Evolutionary conservation across 2,797 vertebrate genomes (phyloP), one percentile per base, ranked within the genome.

Genomic region (Sebastes hopkinsi): DNA sequence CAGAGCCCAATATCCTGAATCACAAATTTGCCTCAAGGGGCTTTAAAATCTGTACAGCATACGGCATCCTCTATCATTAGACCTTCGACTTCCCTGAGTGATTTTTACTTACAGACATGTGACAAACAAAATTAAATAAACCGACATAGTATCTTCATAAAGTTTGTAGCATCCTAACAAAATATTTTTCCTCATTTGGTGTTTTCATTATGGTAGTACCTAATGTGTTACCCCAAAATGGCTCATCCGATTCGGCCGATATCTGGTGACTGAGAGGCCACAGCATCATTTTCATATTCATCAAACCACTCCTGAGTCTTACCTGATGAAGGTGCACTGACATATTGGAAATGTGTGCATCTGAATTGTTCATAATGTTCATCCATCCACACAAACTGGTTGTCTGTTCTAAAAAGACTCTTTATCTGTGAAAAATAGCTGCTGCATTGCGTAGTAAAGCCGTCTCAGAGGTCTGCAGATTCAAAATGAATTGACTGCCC

Each of bases 41-140:
- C 42, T 46, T 46, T 46, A 46, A 0, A 0, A 18, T 52, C 50
- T 20, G 50, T n/a, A n/a, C 20, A 52, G 50, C 50, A 52, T 52
- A 52, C 8, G 8, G 20, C 50, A 52, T 20, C 50, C 50, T 52
- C 18, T 46, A 18, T 46, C 42, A 8, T 46, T 46, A 46, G 1
- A 46, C 42, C 42, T 46, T 46, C 7, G 16, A 46, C 42, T 46
- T 46, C 42, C 16, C 18, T 7, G 50, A 52, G 50, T 52, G 50
- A 52, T 0, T 52, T 52, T 52, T 4, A n/a, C 50, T 52, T 46
- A 18, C 42, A 46, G 42, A 46, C 42, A 18, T 18, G 18, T 52
- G 20, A 9, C 50, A n/a, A 52, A n/a, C 0, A 0, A 9, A 52
- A 52, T 52, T 0, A 46, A 46, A 46, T 46, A 46, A 16, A 0